phyloP scores from a whole-genome alignment of 1,140 invertebrate species.

The Eurosta solidaginis region DNA sequence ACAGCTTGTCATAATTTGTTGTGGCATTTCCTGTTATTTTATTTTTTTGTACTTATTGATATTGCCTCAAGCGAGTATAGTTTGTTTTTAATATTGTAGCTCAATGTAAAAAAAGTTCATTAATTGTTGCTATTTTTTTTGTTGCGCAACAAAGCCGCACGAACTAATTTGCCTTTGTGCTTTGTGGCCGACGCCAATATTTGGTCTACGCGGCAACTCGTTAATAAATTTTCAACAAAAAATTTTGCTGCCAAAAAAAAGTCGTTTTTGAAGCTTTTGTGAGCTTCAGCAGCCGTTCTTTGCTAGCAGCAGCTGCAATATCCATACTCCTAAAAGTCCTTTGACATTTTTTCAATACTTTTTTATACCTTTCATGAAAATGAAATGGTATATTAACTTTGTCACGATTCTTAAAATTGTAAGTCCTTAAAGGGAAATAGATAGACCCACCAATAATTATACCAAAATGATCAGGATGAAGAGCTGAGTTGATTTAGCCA shows the following conservation, averaged over 20 bases:
- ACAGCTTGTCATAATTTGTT: not conserved
- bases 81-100: not conserved
- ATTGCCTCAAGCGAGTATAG: not conserved
- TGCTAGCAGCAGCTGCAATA: not conserved
- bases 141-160: not conserved
- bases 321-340: not conserved
- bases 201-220: not conserved
- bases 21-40: not conserved
- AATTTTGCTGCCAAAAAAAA: not conserved
- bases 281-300: not conserved
- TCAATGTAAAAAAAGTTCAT: not conserved
- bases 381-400: too few relatives aligned
- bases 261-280: not conserved
- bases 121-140: too few relatives aligned
- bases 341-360: slow-evolving; percentile 14
- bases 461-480: too few relatives aligned
- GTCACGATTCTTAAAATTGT: too few relatives aligned
- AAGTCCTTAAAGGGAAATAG: too few relatives aligned
- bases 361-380: too few relatives aligned
- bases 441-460: too few relatives aligned
- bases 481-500: too few relatives aligned
- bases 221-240: slow-evolving; percentile 21
- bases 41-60: not conserved
- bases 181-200: not conserved
- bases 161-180: slow-evolving; percentile 24